Conservation (phyloP, 2,113 vertebrate genomes). For the Columba janthina region DNA sequence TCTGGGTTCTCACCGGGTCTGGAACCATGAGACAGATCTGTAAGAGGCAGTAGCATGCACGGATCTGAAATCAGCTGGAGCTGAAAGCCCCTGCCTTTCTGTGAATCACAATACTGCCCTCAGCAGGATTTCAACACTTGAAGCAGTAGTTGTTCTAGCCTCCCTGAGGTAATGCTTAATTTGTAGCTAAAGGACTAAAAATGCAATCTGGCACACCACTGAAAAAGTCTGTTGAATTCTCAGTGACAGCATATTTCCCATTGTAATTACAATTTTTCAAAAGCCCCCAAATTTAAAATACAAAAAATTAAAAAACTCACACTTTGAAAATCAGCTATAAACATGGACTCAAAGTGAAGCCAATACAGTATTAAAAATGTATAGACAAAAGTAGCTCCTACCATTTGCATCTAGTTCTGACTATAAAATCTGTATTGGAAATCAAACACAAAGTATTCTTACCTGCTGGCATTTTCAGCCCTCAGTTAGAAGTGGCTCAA, state of each 20-base stretch:
- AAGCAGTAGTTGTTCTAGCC: neutral
- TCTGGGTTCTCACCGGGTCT: neutral
- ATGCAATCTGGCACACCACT: neutral
- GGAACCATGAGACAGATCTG: neutral
- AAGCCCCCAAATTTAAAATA: neutral
- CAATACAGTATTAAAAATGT: neutral
- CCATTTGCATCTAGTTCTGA: neutral
- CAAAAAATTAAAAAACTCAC: neutral
- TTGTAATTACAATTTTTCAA: neutral
- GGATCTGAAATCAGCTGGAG: neutral
- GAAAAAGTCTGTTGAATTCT: neutral
- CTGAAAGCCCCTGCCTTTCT: neutral
- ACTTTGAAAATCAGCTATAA: neutral
- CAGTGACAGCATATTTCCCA: neutral
- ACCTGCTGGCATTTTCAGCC: slow-evolving; percentile 86
- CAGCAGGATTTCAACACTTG: neutral
- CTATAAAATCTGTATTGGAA: neutral
- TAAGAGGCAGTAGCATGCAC: neutral
- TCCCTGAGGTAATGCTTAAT: neutral
- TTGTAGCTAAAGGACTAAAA: neutral
- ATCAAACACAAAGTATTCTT: slow-evolving; percentile 30
- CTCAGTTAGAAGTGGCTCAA: neutral
- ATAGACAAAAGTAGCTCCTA: neutral
- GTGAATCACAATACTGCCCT: neutral
- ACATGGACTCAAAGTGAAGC: neutral